A percentile compares a stretch with the other conserved stretches of the same genome.
Evolutionary conservation across 2,113 vertebrate species (phyloP).

Genomic region (Todiramphus saurophagus): DNA sequence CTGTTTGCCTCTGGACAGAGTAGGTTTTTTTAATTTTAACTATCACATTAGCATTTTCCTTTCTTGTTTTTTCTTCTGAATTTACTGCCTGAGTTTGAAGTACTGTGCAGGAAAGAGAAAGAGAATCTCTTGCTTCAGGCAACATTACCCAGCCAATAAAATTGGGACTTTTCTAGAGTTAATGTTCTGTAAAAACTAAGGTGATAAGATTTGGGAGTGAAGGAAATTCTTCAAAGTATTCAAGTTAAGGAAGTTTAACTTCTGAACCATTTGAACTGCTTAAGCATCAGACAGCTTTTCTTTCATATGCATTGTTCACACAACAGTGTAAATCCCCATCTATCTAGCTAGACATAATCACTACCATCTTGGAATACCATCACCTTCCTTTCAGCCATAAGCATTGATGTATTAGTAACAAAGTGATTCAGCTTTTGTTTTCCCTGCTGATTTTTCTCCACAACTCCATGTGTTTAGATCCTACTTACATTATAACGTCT

Average conservation of each 20-base stretch:
- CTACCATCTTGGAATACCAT: background rate
- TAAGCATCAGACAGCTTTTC: constrained; percentile 16
- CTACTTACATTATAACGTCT: background rate
- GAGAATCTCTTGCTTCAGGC: background rate
- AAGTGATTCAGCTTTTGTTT: background rate
- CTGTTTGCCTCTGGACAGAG: background rate
- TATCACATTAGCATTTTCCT: background rate
- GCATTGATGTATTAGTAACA: background rate
- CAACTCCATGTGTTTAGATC: background rate
- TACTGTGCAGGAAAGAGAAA: background rate
- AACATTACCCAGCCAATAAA: background rate
- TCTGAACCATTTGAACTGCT: constrained; percentile 7
- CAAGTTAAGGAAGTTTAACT: constrained; percentile 20
- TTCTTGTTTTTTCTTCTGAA: background rate
- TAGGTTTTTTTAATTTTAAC: background rate
- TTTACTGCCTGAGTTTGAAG: background rate
- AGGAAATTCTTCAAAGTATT: constrained; percentile 44
- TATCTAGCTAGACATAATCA: background rate
- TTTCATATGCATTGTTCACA: constrained; percentile 22
- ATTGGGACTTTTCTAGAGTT: constrained; percentile 11
- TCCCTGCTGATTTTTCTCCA: background rate
- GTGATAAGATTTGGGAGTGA: constrained; percentile 20
- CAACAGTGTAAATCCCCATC: constrained; percentile 6
- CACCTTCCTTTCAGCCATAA: background rate
- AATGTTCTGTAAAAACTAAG: constrained; percentile 37